Evolutionary conservation across 2,888 invertebrate species (phyloP).

Genomic region (Drosophila ezoana): DNA sequence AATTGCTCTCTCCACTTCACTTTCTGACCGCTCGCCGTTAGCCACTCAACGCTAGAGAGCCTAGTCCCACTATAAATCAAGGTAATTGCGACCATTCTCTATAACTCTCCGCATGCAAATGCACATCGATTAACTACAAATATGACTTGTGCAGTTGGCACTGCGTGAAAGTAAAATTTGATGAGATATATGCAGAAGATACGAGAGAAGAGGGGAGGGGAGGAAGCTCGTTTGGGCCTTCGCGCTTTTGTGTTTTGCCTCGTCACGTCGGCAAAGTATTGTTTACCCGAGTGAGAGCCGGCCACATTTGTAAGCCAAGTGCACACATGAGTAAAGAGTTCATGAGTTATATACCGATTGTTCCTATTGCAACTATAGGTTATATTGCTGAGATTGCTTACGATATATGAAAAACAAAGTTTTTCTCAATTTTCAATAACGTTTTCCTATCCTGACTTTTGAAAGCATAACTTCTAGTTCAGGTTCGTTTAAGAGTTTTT

Average conservation of each 20-base stretch:
- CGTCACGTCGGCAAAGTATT: constrained; percentile 49
- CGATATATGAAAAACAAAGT: no score
- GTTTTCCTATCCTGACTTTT: no score
- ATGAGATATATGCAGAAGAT: constrained; percentile 24
- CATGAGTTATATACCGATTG: no score
- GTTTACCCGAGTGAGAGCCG: constrained; percentile 63
- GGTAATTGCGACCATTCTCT: constrained; percentile 63
- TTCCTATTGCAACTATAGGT: no score
- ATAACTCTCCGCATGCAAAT: constrained; percentile 57
- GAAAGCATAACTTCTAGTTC: no score
- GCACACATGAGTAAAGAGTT: not conserved
- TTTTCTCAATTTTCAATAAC: no score
- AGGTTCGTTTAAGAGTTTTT: no score
- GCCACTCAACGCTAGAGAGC: constrained; percentile 21
- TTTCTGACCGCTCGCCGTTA: no score
- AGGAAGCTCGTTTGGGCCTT: constrained; percentile 27
- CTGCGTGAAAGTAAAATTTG: constrained; percentile 74
- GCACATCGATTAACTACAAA: constrained; percentile 73
- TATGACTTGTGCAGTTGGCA: constrained; percentile 62
- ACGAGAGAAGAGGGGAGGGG: constrained; percentile 2
- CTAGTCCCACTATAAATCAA: constrained; percentile 21
- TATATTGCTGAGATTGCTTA: no score
- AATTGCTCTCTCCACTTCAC: constrained; percentile 71
- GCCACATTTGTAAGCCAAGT: constrained; percentile 37
- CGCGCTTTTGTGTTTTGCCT: constrained; percentile 36